Evolutionary conservation across 2,113 vertebrate genomes (phyloP), one percentile per base, ranked within the genome.

Genomic region (Callocephalon fimbriatum): DNA sequence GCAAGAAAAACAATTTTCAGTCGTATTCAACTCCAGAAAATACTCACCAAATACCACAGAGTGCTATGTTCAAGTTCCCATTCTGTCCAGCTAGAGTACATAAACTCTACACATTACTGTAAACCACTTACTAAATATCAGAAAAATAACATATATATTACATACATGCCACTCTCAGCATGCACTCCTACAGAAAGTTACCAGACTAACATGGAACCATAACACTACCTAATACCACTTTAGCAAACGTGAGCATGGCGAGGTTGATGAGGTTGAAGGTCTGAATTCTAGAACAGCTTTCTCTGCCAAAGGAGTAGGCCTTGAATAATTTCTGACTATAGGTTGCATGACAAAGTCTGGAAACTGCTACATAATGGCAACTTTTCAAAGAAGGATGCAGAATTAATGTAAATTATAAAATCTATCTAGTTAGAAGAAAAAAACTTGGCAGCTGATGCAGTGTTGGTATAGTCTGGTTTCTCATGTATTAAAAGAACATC

Each of bases 21-120:
- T 9, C 26, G 4, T n/a, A 22, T 22, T 40, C 29, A 32, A 2
- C 42, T 67, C 53, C 67, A 44, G 71, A 20, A 62, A 62, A 51
- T 13, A 47, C 21, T 53, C n/a, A 11, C 32, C 4, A 15, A 77
- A 72, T 16, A 31, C 51, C 40, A 10, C 5, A 25, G 8, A 7
- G n/a, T 16, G 4, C 17, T 15, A 6, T 0, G 1, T 6, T 20
- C 29, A 47, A 48, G 27, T 15, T 48, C 51, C 31, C 0, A 0
- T 38, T 31, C 8, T 9, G 27, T 26, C 50, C 47, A 12, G 37
- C 6, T 48, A 27, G n/a, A 58, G n/a, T 21, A 31, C 4, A 18
- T 2, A 29, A 42, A 8, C 63, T n/a, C 38, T 13, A 6, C 0
- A 1, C 2, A 35, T 17, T 29, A 25, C 1, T 22, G 26, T 45